These are phyloP conservation scores for Cinara cedri DNA, from an alignment of 2,888 invertebrate genomes.

Conservation along the genomic window DNA sequence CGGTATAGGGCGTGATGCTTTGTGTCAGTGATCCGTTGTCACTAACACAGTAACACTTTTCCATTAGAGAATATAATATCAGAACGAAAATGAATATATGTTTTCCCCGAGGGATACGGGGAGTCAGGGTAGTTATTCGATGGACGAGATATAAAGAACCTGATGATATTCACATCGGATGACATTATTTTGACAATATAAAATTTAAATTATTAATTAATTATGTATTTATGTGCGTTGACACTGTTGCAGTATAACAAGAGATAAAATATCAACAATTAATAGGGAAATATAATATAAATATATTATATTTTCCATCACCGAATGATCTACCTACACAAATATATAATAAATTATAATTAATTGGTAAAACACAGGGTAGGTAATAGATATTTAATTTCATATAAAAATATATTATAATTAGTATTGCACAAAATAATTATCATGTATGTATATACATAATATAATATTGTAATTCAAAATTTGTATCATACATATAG, in stretches of 20 bases:
- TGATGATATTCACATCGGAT: neutral
- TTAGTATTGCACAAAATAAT: too few relatives aligned
- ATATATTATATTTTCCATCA: too few relatives aligned
- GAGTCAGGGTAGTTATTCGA: neutral
- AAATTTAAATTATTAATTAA: conserved; percentile 1
- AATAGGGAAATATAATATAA: neutral
- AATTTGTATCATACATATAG: too few relatives aligned
- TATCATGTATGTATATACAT: too few relatives aligned
- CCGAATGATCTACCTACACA: too few relatives aligned
- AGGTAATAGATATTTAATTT: too few relatives aligned
- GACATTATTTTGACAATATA: conserved; percentile 22
- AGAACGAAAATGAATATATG: conserved; percentile 19
- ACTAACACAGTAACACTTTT: conserved; percentile 13
- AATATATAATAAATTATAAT: too few relatives aligned
- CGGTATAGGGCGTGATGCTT: conserved; percentile 3
- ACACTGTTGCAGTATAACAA: too few relatives aligned
- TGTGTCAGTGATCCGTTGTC: conserved; percentile 26
- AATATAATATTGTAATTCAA: too few relatives aligned
- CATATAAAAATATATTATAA: too few relatives aligned
- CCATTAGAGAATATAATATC: conserved; percentile 40
- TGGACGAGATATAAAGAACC: conserved; percentile 11
- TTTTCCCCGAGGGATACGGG: neutral
- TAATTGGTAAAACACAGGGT: too few relatives aligned
- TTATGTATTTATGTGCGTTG: neutral
- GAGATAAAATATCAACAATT: neutral